phyloP scores from a whole-genome alignment of 1,140 invertebrate genomes.

The Solen grandis region DNA sequence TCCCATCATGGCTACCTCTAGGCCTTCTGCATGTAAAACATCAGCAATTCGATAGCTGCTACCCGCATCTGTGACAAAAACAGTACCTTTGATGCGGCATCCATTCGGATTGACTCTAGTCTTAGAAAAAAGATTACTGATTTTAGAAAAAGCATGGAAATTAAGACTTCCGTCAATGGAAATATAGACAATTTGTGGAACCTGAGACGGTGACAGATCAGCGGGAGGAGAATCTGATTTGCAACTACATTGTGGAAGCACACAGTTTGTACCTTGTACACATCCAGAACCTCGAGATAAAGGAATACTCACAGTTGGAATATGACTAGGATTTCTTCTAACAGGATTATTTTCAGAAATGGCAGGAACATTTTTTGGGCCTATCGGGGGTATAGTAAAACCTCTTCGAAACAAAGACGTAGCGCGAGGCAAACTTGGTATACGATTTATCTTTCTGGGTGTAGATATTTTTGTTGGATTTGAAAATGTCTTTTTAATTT shows the following conservation, averaged over 20 bases:
- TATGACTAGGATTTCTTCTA: too few species aligned
- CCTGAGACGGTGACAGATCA: constrained; percentile 37
- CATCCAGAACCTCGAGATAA: too few species aligned
- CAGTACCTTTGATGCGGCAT: constrained; percentile 62
- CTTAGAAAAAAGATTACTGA: constrained; percentile 58
- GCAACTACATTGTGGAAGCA: constrained; percentile 63
- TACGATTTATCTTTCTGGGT: too few species aligned
- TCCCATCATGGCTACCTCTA: constrained; percentile 60
- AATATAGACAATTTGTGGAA: constrained; percentile 70
- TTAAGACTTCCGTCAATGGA: constrained; percentile 66
- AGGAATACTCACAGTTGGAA: too few species aligned
- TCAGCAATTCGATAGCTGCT: constrained; percentile 61
- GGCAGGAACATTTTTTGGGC: too few species aligned
- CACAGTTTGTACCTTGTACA: constrained; percentile 64
- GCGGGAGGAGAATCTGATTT: constrained; percentile 44
- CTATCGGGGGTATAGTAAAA: too few species aligned
- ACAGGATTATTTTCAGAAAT: too few species aligned
- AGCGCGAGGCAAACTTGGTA: too few species aligned
- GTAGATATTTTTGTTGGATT: too few species aligned
- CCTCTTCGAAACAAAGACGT: too few species aligned
- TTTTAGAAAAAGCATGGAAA: constrained; percentile 60
- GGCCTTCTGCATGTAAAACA: constrained; percentile 51
- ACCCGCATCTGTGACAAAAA: constrained; percentile 61
- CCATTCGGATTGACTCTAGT: constrained; percentile 65
- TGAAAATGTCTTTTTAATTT: too few species aligned